A percentile compares a stretch with the other conserved stretches of the same genome.
Conservation (phyloP, 2,113 vertebrate species). For the Sula dactylatra region DNA sequence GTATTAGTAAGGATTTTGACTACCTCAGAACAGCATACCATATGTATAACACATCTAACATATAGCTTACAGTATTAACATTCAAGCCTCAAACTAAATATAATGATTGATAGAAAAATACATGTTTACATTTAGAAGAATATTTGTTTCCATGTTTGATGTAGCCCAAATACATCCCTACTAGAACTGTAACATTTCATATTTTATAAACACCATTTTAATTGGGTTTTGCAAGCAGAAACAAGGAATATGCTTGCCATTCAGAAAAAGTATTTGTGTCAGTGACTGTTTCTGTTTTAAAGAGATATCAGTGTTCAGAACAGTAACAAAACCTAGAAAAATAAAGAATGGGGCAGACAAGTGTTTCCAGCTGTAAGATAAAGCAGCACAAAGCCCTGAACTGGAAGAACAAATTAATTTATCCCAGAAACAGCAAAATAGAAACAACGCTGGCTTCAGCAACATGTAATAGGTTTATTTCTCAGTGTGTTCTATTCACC, state of each 20-base stretch:
- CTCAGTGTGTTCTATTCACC: background rate
- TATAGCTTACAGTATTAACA: background rate
- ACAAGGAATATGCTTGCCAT: background rate
- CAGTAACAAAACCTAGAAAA: background rate
- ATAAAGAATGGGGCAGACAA: background rate
- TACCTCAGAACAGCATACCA: background rate
- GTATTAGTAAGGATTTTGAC: background rate
- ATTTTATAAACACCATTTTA: background rate
- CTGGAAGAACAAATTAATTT: background rate
- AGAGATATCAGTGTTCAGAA: background rate
- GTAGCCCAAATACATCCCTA: background rate
- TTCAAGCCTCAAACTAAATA: background rate
- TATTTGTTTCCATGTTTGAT: background rate
- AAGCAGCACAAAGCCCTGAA: background rate
- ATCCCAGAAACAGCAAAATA: background rate
- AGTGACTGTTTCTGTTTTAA: background rate
- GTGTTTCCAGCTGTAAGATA: slow-evolving; percentile 11
- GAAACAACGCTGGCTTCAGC: background rate
- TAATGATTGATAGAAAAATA: background rate
- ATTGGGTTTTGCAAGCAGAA: background rate
- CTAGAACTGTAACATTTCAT: background rate
- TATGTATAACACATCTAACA: background rate
- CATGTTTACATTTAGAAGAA: background rate
- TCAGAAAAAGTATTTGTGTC: background rate
- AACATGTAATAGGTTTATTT: background rate